Base-by-base conservation (phyloP, 1,140 invertebrate genomes). In the Brachionus rotundiformis region DNA sequence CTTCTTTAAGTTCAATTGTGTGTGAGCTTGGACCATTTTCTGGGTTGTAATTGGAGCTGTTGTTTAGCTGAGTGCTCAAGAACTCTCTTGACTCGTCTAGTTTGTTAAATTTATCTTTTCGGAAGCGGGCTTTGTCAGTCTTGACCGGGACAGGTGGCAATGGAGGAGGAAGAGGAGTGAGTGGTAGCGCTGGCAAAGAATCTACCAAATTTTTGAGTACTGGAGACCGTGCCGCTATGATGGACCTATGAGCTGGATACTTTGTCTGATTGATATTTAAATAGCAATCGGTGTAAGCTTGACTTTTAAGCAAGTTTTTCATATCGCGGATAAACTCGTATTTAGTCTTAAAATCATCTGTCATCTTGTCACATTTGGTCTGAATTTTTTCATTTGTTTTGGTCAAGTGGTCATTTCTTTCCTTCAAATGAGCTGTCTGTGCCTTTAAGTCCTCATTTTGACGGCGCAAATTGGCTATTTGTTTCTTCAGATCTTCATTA, bases 401-500 rank as follows among this genome's bases (percentile, higher is more conserved):
- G 6, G 25, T 10, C 13, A 79, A 33, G 23, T 59, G n/a, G 6
- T 79, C 47, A 36, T 29, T 33, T 39, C 27, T 19, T 29, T 59
- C 25, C 29, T 79, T 54, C 5, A 25, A n/a, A 29, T 33, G 8
- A 8, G 25, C 10, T 3, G 49, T 29, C 13, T 79, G 47, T 3
- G 23, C n/a, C 59, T 63, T 54, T 10, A 59, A 23, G 1, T 79
- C 76, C 3, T 79, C 76, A 25, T 79, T 79, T 27, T 79, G 44
- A 10, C 47, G 44, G 1, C 54, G 49, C 16, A 79, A 31, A 27
- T 63, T 33, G 19, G 31, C n/a, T 39, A 79, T 59, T 79, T 79
- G 76, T 27, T 79, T 79, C n/a, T 79, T 79, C 3, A 79, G 8
- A 8, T 79, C 76, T 3, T 79, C 76, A 39, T 63, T 63, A 39